These are phyloP conservation scores for Drosophila tsacasi DNA, from an alignment of 1,140 invertebrate genomes.

Conservation along the genomic window DNA sequence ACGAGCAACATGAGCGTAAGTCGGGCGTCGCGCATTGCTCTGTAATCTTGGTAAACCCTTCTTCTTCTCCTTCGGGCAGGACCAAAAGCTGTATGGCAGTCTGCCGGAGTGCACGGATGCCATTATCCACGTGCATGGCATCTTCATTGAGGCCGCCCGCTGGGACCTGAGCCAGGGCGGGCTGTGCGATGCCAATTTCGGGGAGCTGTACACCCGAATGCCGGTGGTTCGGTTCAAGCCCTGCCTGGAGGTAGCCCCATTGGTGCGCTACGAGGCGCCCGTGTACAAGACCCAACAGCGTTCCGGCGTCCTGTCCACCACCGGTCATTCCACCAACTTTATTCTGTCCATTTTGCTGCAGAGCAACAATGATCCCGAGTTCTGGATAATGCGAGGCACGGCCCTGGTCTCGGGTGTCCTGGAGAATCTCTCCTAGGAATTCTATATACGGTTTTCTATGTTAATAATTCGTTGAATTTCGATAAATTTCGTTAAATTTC, in stretches of 20 bases:
- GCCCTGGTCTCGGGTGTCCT: conserved; percentile 92
- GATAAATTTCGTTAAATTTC: conserved; percentile 22
- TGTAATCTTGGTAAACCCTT: background rate
- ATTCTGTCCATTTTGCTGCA: conserved; percentile 92
- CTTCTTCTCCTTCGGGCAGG: conserved; percentile 30
- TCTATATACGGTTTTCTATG: no score
- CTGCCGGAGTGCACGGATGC: conserved; percentile 88
- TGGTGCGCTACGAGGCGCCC: conserved; percentile 89
- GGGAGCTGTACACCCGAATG: conserved; percentile 91
- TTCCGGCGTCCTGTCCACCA: conserved; percentile 93
- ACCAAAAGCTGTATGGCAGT: conserved; percentile 86
- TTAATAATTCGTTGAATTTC: no score
- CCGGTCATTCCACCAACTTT: conserved; percentile 96
- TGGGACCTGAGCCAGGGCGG: conserved; percentile 90
- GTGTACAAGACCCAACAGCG: conserved; percentile 94
- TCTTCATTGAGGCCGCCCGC: conserved; percentile 94
- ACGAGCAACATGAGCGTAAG: conserved; percentile 74
- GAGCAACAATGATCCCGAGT: conserved; percentile 87
- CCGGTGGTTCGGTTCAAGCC: conserved; percentile 92
- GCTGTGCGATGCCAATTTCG: conserved; percentile 90
- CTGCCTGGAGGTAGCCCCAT: conserved; percentile 53
- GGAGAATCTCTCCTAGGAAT: conserved; percentile 85
- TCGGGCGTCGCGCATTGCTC: background rate
- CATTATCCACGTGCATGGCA: conserved; percentile 93
- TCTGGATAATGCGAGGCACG: conserved; percentile 95